Evolutionary conservation across 1,140 invertebrate genomes (phyloP).

Genomic region (Zaprionus gabonicus): DNA sequence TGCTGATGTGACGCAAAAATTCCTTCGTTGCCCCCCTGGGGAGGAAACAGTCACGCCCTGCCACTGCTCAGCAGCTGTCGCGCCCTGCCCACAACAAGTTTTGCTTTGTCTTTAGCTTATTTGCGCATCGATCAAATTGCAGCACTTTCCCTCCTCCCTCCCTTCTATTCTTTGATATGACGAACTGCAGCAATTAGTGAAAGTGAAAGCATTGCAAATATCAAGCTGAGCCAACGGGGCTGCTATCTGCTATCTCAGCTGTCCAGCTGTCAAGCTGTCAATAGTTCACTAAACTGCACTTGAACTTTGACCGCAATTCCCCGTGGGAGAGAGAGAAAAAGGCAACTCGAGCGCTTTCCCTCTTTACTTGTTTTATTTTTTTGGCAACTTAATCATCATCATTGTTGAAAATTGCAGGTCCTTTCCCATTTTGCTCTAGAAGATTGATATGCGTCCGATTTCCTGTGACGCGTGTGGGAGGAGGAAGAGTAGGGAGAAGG

Average conservation of each 20-base stretch:
- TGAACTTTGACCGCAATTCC: conserved; percentile 52
- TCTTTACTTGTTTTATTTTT: not conserved
- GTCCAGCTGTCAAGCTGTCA: conserved; percentile 7
- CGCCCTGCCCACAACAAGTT: not conserved
- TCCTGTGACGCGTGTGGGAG: conserved; percentile 38
- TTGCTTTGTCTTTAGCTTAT: conserved; percentile 32
- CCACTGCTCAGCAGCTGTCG: conserved; percentile 5
- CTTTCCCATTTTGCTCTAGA: conserved; percentile 10
- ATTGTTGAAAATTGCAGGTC: conserved; percentile 40
- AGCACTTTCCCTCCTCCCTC: conserved; percentile 63
- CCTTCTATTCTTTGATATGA: conserved; percentile 12
- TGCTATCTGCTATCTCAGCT: not conserved
- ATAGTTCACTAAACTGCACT: conserved; percentile 71
- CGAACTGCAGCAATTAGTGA: conserved; percentile 61
- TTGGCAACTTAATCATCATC: conserved; percentile 43
- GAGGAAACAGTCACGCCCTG: conserved; percentile 14
- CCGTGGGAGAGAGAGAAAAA: not conserved
- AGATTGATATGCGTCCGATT: conserved; percentile 65
- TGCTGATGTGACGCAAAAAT: conserved; percentile 14
- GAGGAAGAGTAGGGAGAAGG: not conserved
- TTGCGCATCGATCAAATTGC: conserved; percentile 72
- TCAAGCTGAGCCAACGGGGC: conserved; percentile 2
- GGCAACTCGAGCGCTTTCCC: not conserved
- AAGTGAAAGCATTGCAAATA: conserved; percentile 60
- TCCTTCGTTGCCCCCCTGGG: not conserved